Base-by-base conservation (phyloP, 2,113 vertebrate species). In the Prietella phreatophila region DNA sequence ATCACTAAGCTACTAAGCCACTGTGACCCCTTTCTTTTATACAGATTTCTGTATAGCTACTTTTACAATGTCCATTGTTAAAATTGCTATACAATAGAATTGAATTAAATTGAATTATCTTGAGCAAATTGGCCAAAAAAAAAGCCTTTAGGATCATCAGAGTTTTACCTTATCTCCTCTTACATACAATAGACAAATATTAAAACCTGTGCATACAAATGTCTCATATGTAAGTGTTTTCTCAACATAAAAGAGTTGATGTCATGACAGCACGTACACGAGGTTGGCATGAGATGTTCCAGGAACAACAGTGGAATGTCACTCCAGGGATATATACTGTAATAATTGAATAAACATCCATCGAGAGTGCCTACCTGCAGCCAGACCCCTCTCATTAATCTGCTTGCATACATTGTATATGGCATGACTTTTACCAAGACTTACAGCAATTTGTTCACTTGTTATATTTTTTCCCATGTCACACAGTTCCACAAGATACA, bases 391-490 rank as follows among this genome's bases (percentile, higher is more conserved):
- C 10, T 60, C 79, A 82, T 83, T 53, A 86, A 79, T 86, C 58
- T 30, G 56, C 47, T n/a, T 82, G 67, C 36, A 82, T 58, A 50
- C 47, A 56, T 69, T 78, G 42, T 47, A 47, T 47, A 47, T 47
- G 42, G 82, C 50, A 82, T 88, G 81, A 83, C 20, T 33, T 39
- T 79, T 60, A 71, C 60, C 30, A 53, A 75, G 86, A 83, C 58
- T 83, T 81, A 84, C 3, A 60, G n/a, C 60, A 88, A 25, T 73
- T 81, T 76, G 10, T 88, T 36, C 53, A 78, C 30, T 65, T 81
- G 22, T 11, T 47, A 20, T 53, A 47, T 15, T 42, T 39, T 39
- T 83, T 22, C 60, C 25, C 8, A 30, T 2, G 73, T 36, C 82
- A 81, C 25, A 33, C 36, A 15, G 22, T 61, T 61, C n/a, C 33